Evolutionary conservation across 2,888 invertebrate genomes (phyloP).

Genomic region (Drosophila pseudotakahashii): DNA sequence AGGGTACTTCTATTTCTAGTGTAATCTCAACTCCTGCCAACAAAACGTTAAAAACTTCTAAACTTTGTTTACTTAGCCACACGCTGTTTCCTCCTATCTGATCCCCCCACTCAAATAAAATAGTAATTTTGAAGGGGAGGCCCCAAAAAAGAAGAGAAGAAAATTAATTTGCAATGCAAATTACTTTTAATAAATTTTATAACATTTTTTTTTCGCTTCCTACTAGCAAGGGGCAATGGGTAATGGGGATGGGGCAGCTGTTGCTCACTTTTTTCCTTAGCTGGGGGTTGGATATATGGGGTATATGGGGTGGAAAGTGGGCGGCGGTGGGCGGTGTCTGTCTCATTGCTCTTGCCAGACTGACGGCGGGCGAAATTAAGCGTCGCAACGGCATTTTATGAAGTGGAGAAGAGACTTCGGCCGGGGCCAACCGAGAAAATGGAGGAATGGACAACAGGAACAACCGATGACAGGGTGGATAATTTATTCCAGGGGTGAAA

Average conservation of each 20-base stretch:
- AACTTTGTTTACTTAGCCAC: conserved; percentile 51
- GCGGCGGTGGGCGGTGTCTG: conserved; percentile 19
- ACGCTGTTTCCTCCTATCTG: conserved; percentile 23
- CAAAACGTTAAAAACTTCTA: conserved; percentile 33
- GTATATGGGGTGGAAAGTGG: conserved; percentile 15
- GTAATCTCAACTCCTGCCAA: conserved; percentile 13
- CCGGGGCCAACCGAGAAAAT: conserved; percentile 12
- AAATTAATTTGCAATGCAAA: conserved; percentile 75
- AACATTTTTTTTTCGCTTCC: conserved; percentile 31
- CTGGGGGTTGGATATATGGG: background rate
- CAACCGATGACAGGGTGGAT: conserved; percentile 65
- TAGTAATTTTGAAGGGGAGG: conserved; percentile 58
- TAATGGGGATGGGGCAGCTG: conserved; percentile 36
- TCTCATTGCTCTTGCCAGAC: conserved; percentile 30
- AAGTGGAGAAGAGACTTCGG: conserved; percentile 51
- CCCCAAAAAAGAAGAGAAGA: conserved; percentile 57
- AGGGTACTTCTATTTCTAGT: background rate
- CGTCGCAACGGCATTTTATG: conserved; percentile 61
- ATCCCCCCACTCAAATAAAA: conserved; percentile 61
- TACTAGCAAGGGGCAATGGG: conserved; percentile 6
- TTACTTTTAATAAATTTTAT: conserved; percentile 57
- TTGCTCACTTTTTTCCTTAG: conserved; percentile 34
- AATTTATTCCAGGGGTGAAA: conserved; percentile 56
- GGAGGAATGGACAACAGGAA: conserved; percentile 41
- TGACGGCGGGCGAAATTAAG: conserved; percentile 61